Evolutionary conservation across 2,888 invertebrate genomes (phyloP).

Genomic region (Chouioia cunea): DNA sequence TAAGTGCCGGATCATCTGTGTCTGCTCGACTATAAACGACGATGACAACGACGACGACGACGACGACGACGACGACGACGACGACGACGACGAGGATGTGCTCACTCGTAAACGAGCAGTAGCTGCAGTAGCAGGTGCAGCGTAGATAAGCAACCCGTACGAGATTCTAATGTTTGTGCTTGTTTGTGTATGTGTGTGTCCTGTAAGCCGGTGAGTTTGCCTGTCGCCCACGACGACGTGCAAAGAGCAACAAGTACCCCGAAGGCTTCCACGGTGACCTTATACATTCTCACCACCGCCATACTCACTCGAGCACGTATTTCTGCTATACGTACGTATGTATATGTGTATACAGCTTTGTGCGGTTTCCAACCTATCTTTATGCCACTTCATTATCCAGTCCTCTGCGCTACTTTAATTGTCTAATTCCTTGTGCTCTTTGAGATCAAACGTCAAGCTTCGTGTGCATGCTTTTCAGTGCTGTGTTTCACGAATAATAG

Average conservation of each 20-base stretch:
- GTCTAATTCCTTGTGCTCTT: neutral
- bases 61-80: no score
- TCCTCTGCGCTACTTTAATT: neutral
- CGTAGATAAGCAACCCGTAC: neutral
- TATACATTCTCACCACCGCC: no score
- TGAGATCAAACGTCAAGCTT: no score
- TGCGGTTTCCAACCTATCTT: neutral
- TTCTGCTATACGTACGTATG: no score
- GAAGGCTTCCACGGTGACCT: neutral
- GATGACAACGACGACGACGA: no score
- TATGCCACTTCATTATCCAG: no score
- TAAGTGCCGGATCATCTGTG: slow-evolving; percentile 21
- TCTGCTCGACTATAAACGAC: slow-evolving; percentile 25
- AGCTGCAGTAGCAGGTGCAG: neutral
- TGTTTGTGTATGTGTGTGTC: neutral
- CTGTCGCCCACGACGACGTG: neutral
- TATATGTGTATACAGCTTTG: slow-evolving; percentile 15
- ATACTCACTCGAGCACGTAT: no score
- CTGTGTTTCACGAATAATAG: no score
- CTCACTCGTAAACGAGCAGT: slow-evolving; percentile 1
- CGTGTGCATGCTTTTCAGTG: neutral
- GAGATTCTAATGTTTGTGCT: neutral
- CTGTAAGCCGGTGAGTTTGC: neutral
- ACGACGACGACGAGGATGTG: neutral
- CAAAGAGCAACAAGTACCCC: slow-evolving; percentile 44